A percentile compares a stretch with the other conserved stretches of the same genome.
Conservation (phyloP, 2,797 vertebrate genomes). For the Chloroceryle inda region DNA sequence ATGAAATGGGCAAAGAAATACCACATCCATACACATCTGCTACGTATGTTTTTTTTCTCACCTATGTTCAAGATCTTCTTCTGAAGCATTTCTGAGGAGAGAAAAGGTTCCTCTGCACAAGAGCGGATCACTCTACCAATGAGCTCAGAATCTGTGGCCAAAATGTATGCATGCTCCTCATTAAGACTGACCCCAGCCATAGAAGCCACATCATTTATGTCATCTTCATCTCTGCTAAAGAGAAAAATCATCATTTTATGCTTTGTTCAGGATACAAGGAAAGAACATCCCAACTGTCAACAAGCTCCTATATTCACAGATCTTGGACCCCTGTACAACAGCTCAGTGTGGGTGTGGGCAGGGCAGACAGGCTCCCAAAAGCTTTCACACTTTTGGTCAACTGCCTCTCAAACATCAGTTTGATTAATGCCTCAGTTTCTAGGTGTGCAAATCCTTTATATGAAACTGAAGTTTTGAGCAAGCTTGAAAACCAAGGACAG, state of each 20-base stretch:
- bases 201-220: conserved; percentile 90
- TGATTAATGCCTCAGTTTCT: neutral
- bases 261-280: neutral
- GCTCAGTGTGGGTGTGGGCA: neutral
- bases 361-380: neutral
- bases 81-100: conserved; percentile 81
- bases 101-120: conserved; percentile 91
- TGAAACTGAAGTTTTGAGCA: neutral
- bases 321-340: neutral
- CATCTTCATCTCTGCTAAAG: conserved; percentile 86
- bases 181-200: conserved; percentile 89
- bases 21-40: neutral
- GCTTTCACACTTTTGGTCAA: neutral
- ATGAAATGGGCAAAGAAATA: neutral
- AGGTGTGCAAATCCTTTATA: neutral
- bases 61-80: conserved; percentile 87
- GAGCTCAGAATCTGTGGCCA: conserved; percentile 80
- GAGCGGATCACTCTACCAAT: conserved; percentile 89
- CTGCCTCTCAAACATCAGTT: neutral
- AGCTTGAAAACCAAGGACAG: neutral
- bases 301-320: neutral
- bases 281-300: neutral
- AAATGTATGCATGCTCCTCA: conserved; percentile 85
- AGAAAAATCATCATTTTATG: neutral
- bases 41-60: conserved; percentile 56